Evolutionary conservation across 2,888 invertebrate genomes (phyloP).

Genomic region (Steinernema hermaphroditum): DNA sequence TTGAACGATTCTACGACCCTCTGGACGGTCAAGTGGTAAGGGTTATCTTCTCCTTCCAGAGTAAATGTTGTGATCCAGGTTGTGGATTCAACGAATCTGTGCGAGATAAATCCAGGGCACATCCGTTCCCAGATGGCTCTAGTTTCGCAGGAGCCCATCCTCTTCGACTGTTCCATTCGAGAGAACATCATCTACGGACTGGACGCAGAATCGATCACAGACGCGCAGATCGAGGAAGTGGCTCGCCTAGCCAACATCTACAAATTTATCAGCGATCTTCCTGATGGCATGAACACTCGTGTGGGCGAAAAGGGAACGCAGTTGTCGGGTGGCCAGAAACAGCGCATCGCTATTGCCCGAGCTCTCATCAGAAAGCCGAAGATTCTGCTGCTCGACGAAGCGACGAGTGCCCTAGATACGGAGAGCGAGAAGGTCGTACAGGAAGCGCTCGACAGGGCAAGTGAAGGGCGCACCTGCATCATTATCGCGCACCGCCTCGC

Average conservation of each 20-base stretch:
- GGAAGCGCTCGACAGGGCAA: slow-evolving; percentile 76
- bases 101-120: slow-evolving; percentile 51
- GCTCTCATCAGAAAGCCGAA: slow-evolving; percentile 67
- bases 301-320: slow-evolving; percentile 68
- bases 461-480: slow-evolving; percentile 68
- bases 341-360: slow-evolving; percentile 69
- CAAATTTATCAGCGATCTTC: slow-evolving; percentile 68
- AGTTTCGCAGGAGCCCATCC: slow-evolving; percentile 65
- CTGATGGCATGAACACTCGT: slow-evolving; percentile 66
- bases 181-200: slow-evolving; percentile 64
- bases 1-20: slow-evolving; percentile 84
- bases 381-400: slow-evolving; percentile 67
- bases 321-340: slow-evolving; percentile 69
- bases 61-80: slow-evolving; percentile 15
- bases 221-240: slow-evolving; percentile 66
- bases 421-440: slow-evolving; percentile 73
- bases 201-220: slow-evolving; percentile 52
- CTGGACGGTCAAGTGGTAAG: slow-evolving; percentile 73
- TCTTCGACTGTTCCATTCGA: slow-evolving; percentile 67
- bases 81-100: neutral
- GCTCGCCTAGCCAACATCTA: slow-evolving; percentile 69
- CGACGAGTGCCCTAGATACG: slow-evolving; percentile 68
- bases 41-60: neutral
- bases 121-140: slow-evolving; percentile 67
- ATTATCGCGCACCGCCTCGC: slow-evolving; percentile 70